Base-by-base conservation (phyloP, 1,140 invertebrate species). In the Seison nebaliae region DNA sequence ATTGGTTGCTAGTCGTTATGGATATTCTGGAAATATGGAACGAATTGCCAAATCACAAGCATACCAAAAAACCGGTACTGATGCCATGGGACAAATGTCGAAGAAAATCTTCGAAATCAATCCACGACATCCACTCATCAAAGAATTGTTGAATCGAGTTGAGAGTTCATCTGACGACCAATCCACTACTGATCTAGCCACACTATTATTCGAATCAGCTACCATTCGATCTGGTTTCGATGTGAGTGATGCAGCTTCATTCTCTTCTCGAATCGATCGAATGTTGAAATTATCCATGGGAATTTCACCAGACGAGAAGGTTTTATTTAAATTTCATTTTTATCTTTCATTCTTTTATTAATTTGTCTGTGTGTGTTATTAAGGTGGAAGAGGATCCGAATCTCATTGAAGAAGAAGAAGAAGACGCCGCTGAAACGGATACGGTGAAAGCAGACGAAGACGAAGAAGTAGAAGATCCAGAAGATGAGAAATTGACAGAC, bases 21-120 rank as follows among this genome's bases (percentile, higher is more conserved):
- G 83, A 36, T 60, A 81, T 83, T 91, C 84, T 47, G 88, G 84
- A 40, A 96, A 96, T 54, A 96, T 96, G 88, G 88, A 96, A 59
- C 67, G 86, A 36, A 67, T 96, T 32, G 83, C 83, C 36, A 66
- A 79, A 44, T 81, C 80, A 8, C 91, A 96, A 57, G 83, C 88
- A 14, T 88, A 94, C 60, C 80, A 86, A 50, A 94, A 93, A 59
- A 60, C 75, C 3, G 73, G 88, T 50, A 86, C 94, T 65, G 70
- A 78, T 8, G 76, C 80, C 46, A 71, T 76, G 51, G 68, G 11
- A 44, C 68, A 65, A 29, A 86, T 84, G 58, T 84, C 94, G 59
- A 94, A 91, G 67, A 96, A 96, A 59, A 83, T 76, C 14, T 54
- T 98, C 34, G 91, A 98, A 65, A 74, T 98, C 37, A 98, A 98